Conservation (phyloP, 1,140 invertebrate genomes). For the Scylla paramamosain region DNA sequence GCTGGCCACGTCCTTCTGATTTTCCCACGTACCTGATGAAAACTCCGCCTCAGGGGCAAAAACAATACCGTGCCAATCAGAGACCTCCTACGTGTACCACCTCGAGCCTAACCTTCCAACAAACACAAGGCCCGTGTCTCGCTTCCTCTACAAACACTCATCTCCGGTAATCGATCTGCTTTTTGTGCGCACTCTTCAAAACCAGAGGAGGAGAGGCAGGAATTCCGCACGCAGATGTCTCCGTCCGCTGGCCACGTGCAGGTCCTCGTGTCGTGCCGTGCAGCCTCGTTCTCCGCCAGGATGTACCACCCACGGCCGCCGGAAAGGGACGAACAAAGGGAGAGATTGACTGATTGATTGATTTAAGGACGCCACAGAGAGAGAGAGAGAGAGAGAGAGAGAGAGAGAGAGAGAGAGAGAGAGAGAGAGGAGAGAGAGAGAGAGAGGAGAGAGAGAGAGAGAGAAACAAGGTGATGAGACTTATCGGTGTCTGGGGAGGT, state of each 20-base stretch:
- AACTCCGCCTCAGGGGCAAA: no score
- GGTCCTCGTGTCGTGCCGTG: no score
- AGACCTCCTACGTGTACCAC: no score
- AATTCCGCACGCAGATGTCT: not conserved
- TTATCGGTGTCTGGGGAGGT: not conserved
- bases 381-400: conserved; percentile 46
- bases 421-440: conserved; percentile 16
- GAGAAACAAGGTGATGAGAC: not conserved
- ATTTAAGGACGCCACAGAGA: conserved; percentile 22
- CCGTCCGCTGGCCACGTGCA: no score
- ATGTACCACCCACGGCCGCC: not conserved
- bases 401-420: not conserved
- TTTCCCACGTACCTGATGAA: no score
- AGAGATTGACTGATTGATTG: conserved; percentile 33
- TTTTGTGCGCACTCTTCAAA: not conserved
- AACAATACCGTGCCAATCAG: no score
- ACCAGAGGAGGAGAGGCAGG: not conserved
- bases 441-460: not conserved
- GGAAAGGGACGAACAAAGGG: not conserved
- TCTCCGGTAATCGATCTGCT: not conserved
- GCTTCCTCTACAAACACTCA: no score
- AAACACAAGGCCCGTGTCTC: no score
- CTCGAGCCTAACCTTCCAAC: no score
- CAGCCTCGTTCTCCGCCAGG: no score
- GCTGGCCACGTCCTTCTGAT: no score